Conservation (phyloP, 23 tunicate genomes). For the Trididemnum clinides region DNA sequence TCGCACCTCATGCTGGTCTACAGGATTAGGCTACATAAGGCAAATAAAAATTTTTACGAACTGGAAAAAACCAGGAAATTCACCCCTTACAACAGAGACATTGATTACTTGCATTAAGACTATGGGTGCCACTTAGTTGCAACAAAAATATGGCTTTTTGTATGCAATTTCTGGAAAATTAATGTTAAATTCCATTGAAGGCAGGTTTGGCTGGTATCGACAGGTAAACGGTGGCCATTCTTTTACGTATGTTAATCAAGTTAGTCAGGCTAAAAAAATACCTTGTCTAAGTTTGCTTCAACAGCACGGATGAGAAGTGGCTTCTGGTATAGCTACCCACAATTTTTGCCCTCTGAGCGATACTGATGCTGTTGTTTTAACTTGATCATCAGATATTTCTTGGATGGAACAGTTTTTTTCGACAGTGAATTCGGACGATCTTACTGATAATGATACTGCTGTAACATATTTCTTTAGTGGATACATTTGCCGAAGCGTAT, state of each 20-base stretch:
- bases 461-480: constrained; percentile 7
- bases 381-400: neutral
- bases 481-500: constrained; percentile 7
- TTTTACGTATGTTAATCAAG: neutral
- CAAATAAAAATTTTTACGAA: neutral
- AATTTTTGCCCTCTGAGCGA: neutral
- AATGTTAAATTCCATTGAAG: constrained; percentile 2
- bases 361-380: neutral
- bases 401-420: neutral
- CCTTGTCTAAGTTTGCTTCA: neutral
- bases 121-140: constrained; percentile 6
- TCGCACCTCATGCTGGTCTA: neutral
- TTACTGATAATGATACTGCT: constrained; percentile 1
- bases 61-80: neutral
- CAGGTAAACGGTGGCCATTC: constrained; percentile 4
- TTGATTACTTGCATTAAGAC: constrained; percentile 8
- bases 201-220: constrained; percentile 17
- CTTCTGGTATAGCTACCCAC: neutral
- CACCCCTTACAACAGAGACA: neutral
- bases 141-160: neutral
- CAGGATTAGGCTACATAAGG: no score
- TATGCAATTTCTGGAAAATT: constrained; percentile 3
- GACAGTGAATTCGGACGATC: neutral
- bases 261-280: neutral
- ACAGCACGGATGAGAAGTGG: neutral